phyloP scores from a whole-genome alignment of 2,888 invertebrate genomes.

The Theretra japonica region DNA sequence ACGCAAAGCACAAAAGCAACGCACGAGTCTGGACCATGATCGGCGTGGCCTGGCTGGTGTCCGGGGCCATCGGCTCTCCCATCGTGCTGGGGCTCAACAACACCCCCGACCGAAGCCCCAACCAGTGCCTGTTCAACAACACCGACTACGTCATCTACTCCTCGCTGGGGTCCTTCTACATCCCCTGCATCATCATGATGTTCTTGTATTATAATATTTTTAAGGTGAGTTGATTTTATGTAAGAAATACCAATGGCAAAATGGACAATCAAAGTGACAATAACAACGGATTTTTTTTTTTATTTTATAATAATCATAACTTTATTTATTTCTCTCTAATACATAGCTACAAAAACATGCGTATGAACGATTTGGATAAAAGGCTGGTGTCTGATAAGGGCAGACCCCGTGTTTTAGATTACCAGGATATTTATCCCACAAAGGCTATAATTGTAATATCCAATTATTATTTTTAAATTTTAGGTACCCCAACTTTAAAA shows the following conservation, averaged over 20 bases:
- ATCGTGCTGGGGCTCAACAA: conserved; percentile 98
- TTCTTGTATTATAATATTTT: conserved; percentile 99
- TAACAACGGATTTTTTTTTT: too few species aligned
- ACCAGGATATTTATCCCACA: too few species aligned
- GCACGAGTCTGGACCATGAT: conserved; percentile 97
- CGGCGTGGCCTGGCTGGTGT: conserved; percentile 96
- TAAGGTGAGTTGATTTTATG: conserved; percentile 87
- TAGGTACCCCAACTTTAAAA: too few species aligned
- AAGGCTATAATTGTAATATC: too few species aligned
- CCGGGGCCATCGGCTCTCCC: conserved; percentile 96
- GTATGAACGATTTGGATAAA: too few species aligned
- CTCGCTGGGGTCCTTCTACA: conserved; percentile 98
- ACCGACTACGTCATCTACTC: conserved; percentile 99
- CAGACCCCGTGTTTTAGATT: too few species aligned
- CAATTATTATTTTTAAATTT: too few species aligned
- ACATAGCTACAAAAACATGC: too few species aligned
- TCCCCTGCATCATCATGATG: conserved; percentile 99
- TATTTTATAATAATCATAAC: too few species aligned
- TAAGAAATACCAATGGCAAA: not conserved
- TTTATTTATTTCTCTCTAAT: too few species aligned
- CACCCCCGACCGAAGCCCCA: conserved; percentile 91
- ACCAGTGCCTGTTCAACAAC: conserved; percentile 98
- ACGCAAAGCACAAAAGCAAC: conserved; percentile 99
- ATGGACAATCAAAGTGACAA: too few species aligned
- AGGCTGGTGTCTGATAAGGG: too few species aligned